Conservation (phyloP, 64 coral and sea anemone genomes). For the Dendronephthya gigantea region DNA sequence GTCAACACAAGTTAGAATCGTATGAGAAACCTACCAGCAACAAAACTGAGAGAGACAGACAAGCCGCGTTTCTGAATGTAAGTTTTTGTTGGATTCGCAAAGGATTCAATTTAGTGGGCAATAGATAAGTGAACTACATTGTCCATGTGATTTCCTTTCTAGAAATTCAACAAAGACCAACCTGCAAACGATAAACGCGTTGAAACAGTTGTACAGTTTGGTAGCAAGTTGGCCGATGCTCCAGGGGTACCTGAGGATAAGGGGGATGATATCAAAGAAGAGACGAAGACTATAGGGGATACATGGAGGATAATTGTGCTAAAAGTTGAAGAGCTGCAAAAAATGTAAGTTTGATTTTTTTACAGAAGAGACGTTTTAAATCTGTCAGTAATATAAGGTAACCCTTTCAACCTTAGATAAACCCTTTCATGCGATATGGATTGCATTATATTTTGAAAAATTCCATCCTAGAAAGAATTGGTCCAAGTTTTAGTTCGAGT, state of each 20-base stretch:
- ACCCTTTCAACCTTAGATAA: too few relatives aligned
- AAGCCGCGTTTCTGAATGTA: neutral
- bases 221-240: neutral
- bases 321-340: neutral
- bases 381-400: too few relatives aligned
- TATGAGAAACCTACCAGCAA: conserved; percentile 1
- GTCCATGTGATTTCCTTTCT: too few relatives aligned
- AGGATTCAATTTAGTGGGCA: too few relatives aligned
- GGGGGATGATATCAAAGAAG: neutral
- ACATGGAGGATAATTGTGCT: neutral
- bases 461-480: too few relatives aligned
- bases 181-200: neutral
- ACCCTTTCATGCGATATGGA: too few relatives aligned
- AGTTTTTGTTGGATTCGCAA: too few relatives aligned
- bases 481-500: too few relatives aligned
- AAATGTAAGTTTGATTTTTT: conserved; percentile 24
- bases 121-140: too few relatives aligned
- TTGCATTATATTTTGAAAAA: too few relatives aligned
- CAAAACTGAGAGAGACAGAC: conserved; percentile 1
- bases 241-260: neutral
- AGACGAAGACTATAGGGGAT: neutral
- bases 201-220: neutral
- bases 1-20: neutral
- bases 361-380: too few relatives aligned
- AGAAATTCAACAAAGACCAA: neutral